Conservation (phyloP, 1,140 invertebrate species). For the Papilio aristodemus region DNA sequence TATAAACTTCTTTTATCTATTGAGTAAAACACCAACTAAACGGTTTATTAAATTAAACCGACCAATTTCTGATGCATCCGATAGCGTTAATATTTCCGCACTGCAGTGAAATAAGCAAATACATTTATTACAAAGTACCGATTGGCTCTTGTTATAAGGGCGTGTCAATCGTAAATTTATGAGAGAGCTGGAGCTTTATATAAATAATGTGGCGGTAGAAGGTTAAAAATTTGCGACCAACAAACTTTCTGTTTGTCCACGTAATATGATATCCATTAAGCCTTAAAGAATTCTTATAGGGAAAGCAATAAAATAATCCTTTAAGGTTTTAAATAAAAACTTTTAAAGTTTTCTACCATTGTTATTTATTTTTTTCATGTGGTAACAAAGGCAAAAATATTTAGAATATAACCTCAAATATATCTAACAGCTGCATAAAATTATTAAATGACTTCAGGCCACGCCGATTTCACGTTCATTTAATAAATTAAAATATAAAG, state of each 20-base stretch:
- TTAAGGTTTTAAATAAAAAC: too few species aligned
- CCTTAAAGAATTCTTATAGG: too few species aligned
- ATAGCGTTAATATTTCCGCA: slow-evolving; percentile 7
- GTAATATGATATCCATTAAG: too few species aligned
- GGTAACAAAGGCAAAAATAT: too few species aligned
- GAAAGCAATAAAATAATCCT: too few species aligned
- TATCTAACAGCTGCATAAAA: too few species aligned
- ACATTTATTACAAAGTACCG: background rate
- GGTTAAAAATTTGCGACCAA: background rate
- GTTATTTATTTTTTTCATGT: too few species aligned
- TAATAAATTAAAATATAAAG: background rate
- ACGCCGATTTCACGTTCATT: background rate
- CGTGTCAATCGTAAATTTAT: background rate
- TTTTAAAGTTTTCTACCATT: too few species aligned
- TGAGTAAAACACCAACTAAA: background rate
- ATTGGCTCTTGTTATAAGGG: background rate
- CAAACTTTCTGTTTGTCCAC: too few species aligned
- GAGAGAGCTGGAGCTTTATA: background rate
- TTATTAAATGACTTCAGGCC: background rate
- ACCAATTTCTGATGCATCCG: background rate
- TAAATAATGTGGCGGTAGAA: background rate
- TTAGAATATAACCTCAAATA: too few species aligned
- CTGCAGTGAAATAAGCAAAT: background rate
- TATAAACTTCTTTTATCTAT: slow-evolving; percentile 3
- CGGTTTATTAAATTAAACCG: background rate